phyloP scores from a whole-genome alignment of 2,113 vertebrate species.

The Andinoacara biseriatus region DNA sequence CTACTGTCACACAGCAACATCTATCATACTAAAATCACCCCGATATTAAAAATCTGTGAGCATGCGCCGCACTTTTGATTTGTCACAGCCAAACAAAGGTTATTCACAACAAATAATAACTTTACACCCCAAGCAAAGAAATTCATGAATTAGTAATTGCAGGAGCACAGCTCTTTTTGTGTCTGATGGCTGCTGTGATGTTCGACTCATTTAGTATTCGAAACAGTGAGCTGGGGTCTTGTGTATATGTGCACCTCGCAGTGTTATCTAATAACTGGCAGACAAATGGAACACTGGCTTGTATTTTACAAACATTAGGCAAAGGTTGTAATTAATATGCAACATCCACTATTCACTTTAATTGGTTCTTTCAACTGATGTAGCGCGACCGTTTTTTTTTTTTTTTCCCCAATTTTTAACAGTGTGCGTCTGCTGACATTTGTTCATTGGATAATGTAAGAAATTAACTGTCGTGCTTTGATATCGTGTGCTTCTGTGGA shows the following conservation, averaged over 20 bases:
- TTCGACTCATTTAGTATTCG: slow-evolving; percentile 69
- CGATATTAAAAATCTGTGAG: slow-evolving; percentile 20
- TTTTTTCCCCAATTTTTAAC: slow-evolving; percentile 56
- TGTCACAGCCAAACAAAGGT: slow-evolving; percentile 39
- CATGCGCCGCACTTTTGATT: not conserved
- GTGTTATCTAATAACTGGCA: slow-evolving; percentile 74
- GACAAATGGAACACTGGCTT: slow-evolving; percentile 71
- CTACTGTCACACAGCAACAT: slow-evolving; percentile 12
- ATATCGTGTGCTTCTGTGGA: not conserved
- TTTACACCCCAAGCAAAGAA: slow-evolving; percentile 37
- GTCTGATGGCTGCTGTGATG: slow-evolving; percentile 47
- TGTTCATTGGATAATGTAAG: slow-evolving; percentile 25
- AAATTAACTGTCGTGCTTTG: not conserved
- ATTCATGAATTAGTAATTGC: slow-evolving; percentile 53
- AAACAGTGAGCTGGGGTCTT: slow-evolving; percentile 54
- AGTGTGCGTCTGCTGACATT: slow-evolving; percentile 24
- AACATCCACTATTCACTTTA: slow-evolving; percentile 40
- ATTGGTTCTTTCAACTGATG: slow-evolving; percentile 47
- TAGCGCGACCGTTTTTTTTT: too few relatives aligned
- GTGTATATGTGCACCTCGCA: slow-evolving; percentile 59
- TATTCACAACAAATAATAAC: slow-evolving; percentile 51
- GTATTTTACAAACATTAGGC: slow-evolving; percentile 67
- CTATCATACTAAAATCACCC: not conserved
- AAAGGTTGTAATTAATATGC: slow-evolving; percentile 74
- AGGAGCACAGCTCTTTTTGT: slow-evolving; percentile 31